Evolutionary conservation across 2,797 vertebrate species (phyloP).

Genomic region (Mormyrops boulengeri): DNA sequence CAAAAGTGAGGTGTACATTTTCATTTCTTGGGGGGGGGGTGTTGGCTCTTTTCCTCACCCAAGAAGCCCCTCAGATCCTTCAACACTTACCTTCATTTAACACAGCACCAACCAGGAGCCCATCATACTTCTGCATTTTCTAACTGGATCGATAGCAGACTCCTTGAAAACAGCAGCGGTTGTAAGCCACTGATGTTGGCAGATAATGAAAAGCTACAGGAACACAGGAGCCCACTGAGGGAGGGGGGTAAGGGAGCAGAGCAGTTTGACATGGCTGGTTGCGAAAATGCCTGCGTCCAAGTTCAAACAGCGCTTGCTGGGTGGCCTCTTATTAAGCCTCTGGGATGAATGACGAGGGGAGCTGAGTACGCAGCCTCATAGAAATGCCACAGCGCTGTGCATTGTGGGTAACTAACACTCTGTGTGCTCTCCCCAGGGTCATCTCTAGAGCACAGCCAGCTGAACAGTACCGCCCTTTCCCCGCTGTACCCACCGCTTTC

Average conservation of each 20-base stretch:
- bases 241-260: neutral
- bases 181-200: neutral
- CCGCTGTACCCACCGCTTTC: constrained; percentile 61
- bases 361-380: neutral
- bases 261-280: neutral
- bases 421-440: neutral
- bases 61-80: neutral
- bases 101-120: neutral
- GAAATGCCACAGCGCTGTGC: neutral
- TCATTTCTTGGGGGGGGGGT: neutral
- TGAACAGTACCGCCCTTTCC: constrained; percentile 69
- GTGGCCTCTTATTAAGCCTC: neutral
- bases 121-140: neutral
- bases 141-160: neutral
- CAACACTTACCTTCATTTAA: neutral
- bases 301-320: neutral
- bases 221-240: neutral
- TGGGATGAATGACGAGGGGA: neutral
- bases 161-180: neutral
- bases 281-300: neutral
- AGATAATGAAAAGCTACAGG: neutral
- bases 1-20: neutral
- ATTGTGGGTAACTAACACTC: neutral
- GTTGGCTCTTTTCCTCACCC: neutral
- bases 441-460: constrained; percentile 70